Evolutionary conservation across 1,140 invertebrate species (phyloP).

Genomic region (Drosophila bocki): DNA sequence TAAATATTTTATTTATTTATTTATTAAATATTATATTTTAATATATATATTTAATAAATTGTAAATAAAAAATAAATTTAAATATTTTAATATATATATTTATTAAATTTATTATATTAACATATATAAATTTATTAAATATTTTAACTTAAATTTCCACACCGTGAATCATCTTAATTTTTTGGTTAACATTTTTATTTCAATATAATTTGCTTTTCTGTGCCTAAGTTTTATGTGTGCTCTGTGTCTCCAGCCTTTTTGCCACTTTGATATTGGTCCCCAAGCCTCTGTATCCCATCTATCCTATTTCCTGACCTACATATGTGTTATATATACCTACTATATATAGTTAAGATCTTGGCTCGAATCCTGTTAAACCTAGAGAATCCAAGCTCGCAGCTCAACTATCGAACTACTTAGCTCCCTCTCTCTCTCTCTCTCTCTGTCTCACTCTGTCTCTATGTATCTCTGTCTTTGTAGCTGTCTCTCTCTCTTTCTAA

Average conservation of each 20-base stretch:
- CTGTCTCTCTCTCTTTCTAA: constrained; percentile 18
- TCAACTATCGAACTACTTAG: constrained; percentile 34
- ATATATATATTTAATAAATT: no score
- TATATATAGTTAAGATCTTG: constrained; percentile 12
- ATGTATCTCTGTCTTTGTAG: background rate
- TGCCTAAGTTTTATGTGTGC: constrained; percentile 34
- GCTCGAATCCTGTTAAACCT: constrained; percentile 9
- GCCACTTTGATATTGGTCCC: background rate
- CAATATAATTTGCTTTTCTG: constrained; percentile 16
- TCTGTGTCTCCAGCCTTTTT: constrained; percentile 6
- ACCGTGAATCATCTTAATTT: background rate
- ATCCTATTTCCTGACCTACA: background rate
- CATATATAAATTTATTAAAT: no score
- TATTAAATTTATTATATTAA: no score
- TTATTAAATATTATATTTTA: no score
- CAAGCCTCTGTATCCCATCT: background rate
- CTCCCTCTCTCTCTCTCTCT: constrained; percentile 4
- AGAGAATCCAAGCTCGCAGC: constrained; percentile 25
- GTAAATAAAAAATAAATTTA: no score
- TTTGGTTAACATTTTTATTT: background rate
- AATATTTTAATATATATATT: no score
- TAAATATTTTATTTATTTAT: no score
- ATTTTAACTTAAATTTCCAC: background rate
- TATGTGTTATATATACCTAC: background rate
- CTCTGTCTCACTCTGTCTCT: constrained; percentile 7